phyloP scores from a whole-genome alignment of 2,797 vertebrate genomes.

The Xiphorhynchus erythropygius region DNA sequence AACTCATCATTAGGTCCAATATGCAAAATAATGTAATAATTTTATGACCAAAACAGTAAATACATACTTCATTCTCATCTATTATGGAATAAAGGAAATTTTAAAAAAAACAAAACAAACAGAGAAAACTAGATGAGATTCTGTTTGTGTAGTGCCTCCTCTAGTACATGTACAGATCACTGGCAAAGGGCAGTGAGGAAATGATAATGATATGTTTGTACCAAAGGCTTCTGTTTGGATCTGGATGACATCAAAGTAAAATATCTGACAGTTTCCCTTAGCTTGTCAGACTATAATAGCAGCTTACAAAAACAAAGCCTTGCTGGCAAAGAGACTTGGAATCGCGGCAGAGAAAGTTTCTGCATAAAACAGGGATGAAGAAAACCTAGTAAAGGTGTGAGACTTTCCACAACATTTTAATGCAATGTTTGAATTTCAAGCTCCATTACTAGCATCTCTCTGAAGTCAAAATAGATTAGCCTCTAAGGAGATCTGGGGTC shows the following conservation, averaged over 20 bases:
- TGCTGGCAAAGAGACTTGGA: background rate
- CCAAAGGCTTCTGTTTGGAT: constrained; percentile 2
- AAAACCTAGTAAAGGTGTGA: background rate
- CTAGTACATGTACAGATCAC: background rate
- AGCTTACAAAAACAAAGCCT: constrained; percentile 21
- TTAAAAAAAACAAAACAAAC: background rate
- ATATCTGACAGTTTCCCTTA: constrained; percentile 30
- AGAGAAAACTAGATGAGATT: background rate
- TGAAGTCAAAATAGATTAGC: background rate
- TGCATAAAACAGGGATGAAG: background rate
- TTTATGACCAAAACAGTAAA: background rate
- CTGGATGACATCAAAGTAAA: constrained; percentile 8
- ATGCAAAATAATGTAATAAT: background rate
- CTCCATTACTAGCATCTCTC: background rate
- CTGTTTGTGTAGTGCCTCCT: background rate
- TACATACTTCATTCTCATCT: background rate
- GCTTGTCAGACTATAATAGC: constrained; percentile 8
- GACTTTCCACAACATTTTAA: background rate
- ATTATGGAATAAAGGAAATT: background rate
- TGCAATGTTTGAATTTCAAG: background rate
- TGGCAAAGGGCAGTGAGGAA: background rate
- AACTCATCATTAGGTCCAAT: background rate
- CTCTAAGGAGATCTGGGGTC: background rate
- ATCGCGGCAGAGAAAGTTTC: background rate
- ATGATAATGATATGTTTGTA: background rate